Evolutionary conservation across 2,888 invertebrate species (phyloP).

Genomic region (Aleiodes leptofemur): DNA sequence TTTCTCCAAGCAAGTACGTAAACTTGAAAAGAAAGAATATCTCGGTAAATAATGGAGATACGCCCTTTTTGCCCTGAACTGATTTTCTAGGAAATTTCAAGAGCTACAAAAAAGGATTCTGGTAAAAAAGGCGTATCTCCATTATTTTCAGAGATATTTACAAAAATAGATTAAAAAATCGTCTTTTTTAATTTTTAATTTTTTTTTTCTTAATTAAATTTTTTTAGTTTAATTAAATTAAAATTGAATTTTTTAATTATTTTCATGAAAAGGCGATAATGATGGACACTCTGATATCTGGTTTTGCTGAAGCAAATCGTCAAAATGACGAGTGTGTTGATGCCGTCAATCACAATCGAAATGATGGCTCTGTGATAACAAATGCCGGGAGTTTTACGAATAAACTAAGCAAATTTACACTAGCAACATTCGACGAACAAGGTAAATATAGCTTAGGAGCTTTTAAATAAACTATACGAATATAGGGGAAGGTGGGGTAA

Average conservation of each 20-base stretch:
- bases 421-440: constrained; percentile 93
- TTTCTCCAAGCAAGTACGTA: constrained; percentile 80
- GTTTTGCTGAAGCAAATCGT: constrained; percentile 87
- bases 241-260: constrained; percentile 13
- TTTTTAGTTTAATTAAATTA: too few species aligned
- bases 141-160: too few species aligned
- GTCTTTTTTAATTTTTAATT: too few species aligned
- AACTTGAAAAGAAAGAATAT: neutral
- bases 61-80: too few species aligned
- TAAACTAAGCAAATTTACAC: constrained; percentile 89
- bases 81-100: too few species aligned
- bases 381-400: constrained; percentile 80
- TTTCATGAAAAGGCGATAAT: constrained; percentile 80
- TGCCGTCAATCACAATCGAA: constrained; percentile 65
- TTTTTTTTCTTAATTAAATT: too few species aligned
- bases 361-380: constrained; percentile 60
- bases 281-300: constrained; percentile 91
- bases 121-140: too few species aligned
- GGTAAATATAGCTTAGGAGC: constrained; percentile 72
- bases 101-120: too few species aligned
- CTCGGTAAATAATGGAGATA: too few species aligned
- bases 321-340: constrained; percentile 76
- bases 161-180: too few species aligned
- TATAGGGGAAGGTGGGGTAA: too few species aligned
- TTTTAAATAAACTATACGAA: neutral